These are phyloP conservation scores for Prunella himalayana DNA, from an alignment of 2,113 vertebrate species.

Conservation along the genomic window DNA sequence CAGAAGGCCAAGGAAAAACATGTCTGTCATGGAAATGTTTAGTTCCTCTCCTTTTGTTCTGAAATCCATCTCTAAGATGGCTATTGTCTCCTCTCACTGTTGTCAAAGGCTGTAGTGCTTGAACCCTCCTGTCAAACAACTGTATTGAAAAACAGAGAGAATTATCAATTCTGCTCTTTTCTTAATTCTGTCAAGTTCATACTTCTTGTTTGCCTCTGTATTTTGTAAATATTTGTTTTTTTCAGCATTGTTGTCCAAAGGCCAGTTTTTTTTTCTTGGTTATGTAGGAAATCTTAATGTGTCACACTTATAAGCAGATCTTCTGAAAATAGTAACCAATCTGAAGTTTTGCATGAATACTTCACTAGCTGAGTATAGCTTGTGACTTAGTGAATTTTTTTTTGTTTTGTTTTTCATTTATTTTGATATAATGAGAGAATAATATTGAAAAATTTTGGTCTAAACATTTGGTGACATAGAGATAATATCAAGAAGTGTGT, in stretches of 20 bases:
- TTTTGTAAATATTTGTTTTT: background rate
- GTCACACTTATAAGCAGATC: background rate
- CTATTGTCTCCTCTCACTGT: background rate
- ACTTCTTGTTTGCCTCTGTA: background rate
- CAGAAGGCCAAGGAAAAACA: background rate
- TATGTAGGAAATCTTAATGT: background rate
- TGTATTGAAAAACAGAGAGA: background rate
- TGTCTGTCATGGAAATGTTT: background rate
- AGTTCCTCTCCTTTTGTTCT: background rate
- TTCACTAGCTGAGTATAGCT: background rate
- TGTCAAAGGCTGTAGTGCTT: background rate
- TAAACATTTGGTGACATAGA: background rate
- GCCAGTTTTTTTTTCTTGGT: background rate
- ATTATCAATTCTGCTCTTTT: background rate
- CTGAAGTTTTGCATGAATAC: background rate
- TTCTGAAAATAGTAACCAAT: background rate
- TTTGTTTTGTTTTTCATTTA: background rate
- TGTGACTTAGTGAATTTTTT: background rate
- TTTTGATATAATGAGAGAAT: background rate
- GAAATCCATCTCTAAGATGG: background rate
- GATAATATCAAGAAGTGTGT: background rate
- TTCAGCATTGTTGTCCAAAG: background rate
- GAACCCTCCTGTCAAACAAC: background rate
- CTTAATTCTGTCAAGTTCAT: background rate
- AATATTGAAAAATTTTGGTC: background rate